Evolutionary conservation across 2,797 vertebrate genomes (phyloP), one percentile per base, ranked within the genome.

Genomic region (Anisognathus igniventris): DNA sequence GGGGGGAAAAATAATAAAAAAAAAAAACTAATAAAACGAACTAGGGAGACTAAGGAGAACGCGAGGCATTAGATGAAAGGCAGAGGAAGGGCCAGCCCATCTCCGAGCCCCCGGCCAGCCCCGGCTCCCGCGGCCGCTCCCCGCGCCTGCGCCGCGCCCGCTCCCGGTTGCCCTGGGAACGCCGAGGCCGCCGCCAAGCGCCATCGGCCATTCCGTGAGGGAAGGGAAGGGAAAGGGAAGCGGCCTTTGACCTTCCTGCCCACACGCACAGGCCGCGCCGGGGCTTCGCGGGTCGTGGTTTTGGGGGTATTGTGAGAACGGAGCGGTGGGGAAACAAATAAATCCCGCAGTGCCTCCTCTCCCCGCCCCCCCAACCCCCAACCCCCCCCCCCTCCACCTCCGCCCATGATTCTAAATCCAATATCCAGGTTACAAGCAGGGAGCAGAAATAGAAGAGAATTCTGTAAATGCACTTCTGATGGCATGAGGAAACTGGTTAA

Each of bases 31-130:
- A 56, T 81, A 86, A 92, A 78, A 73, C 4, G 42, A 47, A 86
- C 15, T 10, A 61, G 56, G 31, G 24, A 8, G 2, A 10, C 8
- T 45, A 30, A 19, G 62, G 28, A 76, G 62, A 47, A 31, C 17
- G 67, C 78, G 65, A 97, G 97, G 97, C 97, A 96, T 96, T 96
- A 97, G 97, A 98, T 96, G 97, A 96, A 97, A 97, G 97, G 97
- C 96, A 97, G 97, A 97, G 96, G 58, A 97, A 98, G 96, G 86
- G 97, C 95, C 98, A 97, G 98, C 97, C 98, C 96, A 97, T 98
- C 97, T 97, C 97, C 98, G 97, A 98, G 97, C 98, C 96, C 96
- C 86, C 95, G 94, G 98, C 98, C 98, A 98, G 98, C 98, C 97
- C 96, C 97, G 95, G 97, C 81, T 67, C 92, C 94, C 45, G 76